phyloP scores from a whole-genome alignment of 2,888 invertebrate species.

The Byasa hedistus region DNA sequence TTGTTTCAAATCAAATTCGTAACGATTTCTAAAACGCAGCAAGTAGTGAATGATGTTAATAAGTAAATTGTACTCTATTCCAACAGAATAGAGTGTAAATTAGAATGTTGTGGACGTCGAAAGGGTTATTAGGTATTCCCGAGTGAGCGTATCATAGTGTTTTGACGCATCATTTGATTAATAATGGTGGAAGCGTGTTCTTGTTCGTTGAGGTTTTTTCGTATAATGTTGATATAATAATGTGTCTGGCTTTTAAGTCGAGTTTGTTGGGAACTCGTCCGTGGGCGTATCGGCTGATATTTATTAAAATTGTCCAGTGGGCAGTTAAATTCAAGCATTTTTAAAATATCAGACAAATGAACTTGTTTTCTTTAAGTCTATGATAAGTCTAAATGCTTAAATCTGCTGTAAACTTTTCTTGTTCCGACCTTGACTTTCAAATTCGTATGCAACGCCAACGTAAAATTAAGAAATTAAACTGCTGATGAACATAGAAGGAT shows the following conservation, averaged over 20 bases:
- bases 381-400: too few species aligned
- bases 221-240: slow-evolving; percentile 62
- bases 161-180: slow-evolving; percentile 77
- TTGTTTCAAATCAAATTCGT: neutral
- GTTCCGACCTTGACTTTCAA: too few species aligned
- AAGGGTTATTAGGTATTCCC: slow-evolving; percentile 70
- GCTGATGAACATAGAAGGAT: too few species aligned
- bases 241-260: slow-evolving; percentile 61
- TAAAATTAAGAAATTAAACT: too few species aligned
- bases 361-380: too few species aligned
- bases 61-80: slow-evolving; percentile 29
- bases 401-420: too few species aligned
- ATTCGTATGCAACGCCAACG: too few species aligned
- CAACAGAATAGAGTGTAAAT: slow-evolving; percentile 23
- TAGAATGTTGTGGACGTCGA: slow-evolving; percentile 18
- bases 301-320: slow-evolving; percentile 10
- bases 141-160: slow-evolving; percentile 76
- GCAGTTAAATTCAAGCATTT: too few species aligned
- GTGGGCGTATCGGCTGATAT: slow-evolving; percentile 8
- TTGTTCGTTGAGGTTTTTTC: slow-evolving; percentile 49
- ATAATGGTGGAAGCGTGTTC: slow-evolving; percentile 74
- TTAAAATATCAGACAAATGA: too few species aligned
- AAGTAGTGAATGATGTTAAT: neutral
- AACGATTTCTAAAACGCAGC: slow-evolving; percentile 12
- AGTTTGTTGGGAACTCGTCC: slow-evolving; percentile 18